Base-by-base conservation (phyloP, 2,888 invertebrate genomes). In the Meandrusa payeni region DNA sequence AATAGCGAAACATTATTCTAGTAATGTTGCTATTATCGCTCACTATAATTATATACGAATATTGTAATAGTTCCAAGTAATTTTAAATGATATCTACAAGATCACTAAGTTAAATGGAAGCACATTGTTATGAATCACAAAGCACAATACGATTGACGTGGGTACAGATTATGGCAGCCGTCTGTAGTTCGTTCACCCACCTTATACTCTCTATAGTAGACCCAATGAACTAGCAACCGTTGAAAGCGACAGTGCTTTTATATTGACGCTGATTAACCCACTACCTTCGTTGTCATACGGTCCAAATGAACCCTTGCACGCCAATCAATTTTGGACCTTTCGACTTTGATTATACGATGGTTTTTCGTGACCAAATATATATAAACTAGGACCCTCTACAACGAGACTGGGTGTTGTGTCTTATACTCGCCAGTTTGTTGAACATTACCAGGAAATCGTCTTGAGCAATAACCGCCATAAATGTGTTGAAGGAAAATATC, bases 201-300 rank as follows among this genome's bases (percentile, higher is more conserved):
- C 85, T 85, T 83, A 82, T 77, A 77, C 77, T 80, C 74, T 78
- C 62, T 72, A 67, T 76, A 70, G 69, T 69, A 67, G 62, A 67
- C 65, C 69, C 68, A 74, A 76, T 77, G 74, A 80, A 87, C 86
- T 86, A 83, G 76, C 75, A 56, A 58, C 62, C 66, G 57, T 75
- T 67, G 80, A 82, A 81, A 80, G 74, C 74, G 77, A 81, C 77
- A 76, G 79, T 78, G 78, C 76, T 75, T 69, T 83, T 87, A 80
- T 86, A 86, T 82, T 71, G 72, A 71, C 73, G 69, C 59, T 60
- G 57, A 66, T 70, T 71, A 76, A 76, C 75, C 83, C 85, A 85
- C 86, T 77, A 82, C 85, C 74, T 69, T 66, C 53, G 57, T 62
- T 64, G 60, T 60, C 59, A 60, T 67, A 64, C 64, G 66, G 76